A percentile compares a stretch with the other conserved stretches of the same genome.
Conservation (phyloP, 37 sponge, comb jelly and placozoan genomes). For the Hormiphora californensis region DNA sequence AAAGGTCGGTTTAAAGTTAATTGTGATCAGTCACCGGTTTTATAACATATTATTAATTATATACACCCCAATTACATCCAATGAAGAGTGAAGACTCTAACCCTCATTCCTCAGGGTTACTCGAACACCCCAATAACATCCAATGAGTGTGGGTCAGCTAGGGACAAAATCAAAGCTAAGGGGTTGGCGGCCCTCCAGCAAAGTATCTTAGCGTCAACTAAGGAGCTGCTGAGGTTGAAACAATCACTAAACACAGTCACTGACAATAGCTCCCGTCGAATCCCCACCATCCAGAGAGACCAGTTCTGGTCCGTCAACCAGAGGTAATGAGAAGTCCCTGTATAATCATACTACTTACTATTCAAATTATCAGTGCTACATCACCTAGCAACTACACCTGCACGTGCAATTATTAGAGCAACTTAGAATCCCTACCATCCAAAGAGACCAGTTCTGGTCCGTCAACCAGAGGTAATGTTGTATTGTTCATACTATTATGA, state of each 20-base stretch:
- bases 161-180: constrained; percentile 46
- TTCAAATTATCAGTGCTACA: no score
- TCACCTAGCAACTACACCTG: no score
- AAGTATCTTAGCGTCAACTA: neutral
- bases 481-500: no score
- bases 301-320: constrained; percentile 48
- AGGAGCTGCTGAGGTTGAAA: neutral
- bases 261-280: constrained; percentile 17
- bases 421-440: neutral
- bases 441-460: constrained; percentile 22
- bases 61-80: neutral
- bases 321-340: neutral
- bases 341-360: no score
- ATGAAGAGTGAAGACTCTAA: no score
- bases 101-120: constrained; percentile 12
- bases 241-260: constrained; percentile 19
- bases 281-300: neutral
- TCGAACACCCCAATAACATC: constrained; percentile 20
- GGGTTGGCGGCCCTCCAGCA: constrained; percentile 13
- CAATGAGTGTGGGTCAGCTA: constrained; percentile 43
- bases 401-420: no score
- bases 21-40: neutral
- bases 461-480: constrained; percentile 32
- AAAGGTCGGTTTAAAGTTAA: neutral
- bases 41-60: neutral